phyloP scores from a whole-genome alignment of 2,888 invertebrate genomes.

The Aproaerema taeniolella region DNA sequence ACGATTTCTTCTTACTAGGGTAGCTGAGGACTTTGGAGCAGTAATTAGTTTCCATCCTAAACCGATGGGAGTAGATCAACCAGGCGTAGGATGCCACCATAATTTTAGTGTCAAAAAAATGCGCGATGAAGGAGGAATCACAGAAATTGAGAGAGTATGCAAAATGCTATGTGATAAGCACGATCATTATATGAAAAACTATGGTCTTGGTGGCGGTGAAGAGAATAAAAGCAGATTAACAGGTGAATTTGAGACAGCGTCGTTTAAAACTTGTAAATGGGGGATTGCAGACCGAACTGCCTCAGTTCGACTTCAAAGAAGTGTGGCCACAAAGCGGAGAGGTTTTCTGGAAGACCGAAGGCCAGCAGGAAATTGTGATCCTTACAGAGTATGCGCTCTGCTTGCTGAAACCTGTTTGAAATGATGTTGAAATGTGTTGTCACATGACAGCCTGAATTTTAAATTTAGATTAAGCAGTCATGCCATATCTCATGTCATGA shows the following conservation, averaged over 20 bases:
- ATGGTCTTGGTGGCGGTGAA: constrained; percentile 91
- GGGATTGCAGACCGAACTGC: constrained; percentile 94
- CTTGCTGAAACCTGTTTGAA: constrained; percentile 50
- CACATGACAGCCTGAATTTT: too few species aligned
- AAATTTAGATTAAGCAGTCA: too few species aligned
- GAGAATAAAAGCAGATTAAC: constrained; percentile 97
- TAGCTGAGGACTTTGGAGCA: constrained; percentile 91
- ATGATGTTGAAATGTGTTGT: too few species aligned
- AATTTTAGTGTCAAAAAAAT: constrained; percentile 93
- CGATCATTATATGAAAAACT: constrained; percentile 89
- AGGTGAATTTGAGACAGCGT: constrained; percentile 95
- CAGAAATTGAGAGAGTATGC: constrained; percentile 92
- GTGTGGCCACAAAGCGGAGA: constrained; percentile 88
- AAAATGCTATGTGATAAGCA: constrained; percentile 76
- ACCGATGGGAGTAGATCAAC: constrained; percentile 89
- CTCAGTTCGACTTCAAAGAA: constrained; percentile 94
- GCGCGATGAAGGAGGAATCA: constrained; percentile 84
- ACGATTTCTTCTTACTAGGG: constrained; percentile 87
- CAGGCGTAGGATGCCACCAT: constrained; percentile 91
- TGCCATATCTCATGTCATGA: too few species aligned
- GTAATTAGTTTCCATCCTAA: constrained; percentile 83
- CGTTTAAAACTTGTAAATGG: constrained; percentile 91
- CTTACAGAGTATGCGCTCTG: constrained; percentile 80
- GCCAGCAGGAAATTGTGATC: constrained; percentile 95
- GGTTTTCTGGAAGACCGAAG: constrained; percentile 97